Evolutionary conservation across 2,888 invertebrate genomes (phyloP).

Genomic region (Drosophila seclusa): DNA sequence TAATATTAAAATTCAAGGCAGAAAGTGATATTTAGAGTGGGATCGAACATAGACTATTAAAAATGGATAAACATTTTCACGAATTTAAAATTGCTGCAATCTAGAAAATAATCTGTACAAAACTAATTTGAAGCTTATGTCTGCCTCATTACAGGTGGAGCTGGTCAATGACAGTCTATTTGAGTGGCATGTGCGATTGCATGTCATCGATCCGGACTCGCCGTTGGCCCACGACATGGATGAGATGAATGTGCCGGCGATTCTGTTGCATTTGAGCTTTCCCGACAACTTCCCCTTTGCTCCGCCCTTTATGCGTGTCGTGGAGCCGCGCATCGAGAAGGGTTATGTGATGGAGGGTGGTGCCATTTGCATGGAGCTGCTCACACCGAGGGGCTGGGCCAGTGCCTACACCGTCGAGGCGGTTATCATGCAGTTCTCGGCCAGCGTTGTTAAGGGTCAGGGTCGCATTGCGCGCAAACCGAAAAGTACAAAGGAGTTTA

Average conservation of each 20-base stretch:
- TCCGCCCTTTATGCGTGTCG: constrained; percentile 93
- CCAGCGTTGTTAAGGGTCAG: constrained; percentile 94
- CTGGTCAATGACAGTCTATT: constrained; percentile 94
- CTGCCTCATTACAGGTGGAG: constrained; percentile 87
- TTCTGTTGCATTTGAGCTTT: constrained; percentile 92
- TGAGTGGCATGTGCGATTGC: constrained; percentile 94
- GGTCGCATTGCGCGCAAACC: constrained; percentile 92
- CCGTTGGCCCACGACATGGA: constrained; percentile 93
- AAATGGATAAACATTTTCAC: background rate
- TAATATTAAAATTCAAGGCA: background rate
- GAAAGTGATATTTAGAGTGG: background rate
- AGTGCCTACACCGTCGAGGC: constrained; percentile 88
- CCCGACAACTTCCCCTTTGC: constrained; percentile 96
- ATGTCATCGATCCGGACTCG: constrained; percentile 93
- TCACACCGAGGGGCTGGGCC: constrained; percentile 95
- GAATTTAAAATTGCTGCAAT: background rate
- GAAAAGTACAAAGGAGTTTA: constrained; percentile 92
- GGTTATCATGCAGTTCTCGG: constrained; percentile 95
- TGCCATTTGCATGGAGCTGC: constrained; percentile 94
- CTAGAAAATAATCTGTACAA: background rate
- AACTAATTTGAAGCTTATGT: background rate
- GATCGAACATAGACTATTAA: background rate
- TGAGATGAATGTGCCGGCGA: constrained; percentile 90
- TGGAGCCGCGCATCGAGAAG: constrained; percentile 92
- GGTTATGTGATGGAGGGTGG: constrained; percentile 96